Conservation (phyloP, 92 coral and sea anemone genomes). For the Porites rus region DNA sequence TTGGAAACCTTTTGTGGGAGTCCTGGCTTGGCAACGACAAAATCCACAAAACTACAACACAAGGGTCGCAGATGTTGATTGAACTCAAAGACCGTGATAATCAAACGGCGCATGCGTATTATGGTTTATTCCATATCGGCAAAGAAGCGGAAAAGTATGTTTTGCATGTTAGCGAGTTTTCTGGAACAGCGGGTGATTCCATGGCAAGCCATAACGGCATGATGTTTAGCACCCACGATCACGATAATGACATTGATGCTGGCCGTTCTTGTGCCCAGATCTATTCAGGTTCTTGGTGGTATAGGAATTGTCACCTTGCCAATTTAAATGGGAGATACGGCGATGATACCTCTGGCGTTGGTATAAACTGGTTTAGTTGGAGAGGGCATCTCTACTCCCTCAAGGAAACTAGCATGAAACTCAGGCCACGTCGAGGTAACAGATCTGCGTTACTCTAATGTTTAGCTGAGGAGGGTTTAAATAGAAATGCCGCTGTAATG, state of each 20-base stretch:
- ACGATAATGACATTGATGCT: conserved; percentile 27
- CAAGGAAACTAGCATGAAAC: conserved; percentile 50
- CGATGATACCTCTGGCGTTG: background rate
- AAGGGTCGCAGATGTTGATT: conserved; percentile 37
- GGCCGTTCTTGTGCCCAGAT: background rate
- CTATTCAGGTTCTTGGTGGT: conserved; percentile 74
- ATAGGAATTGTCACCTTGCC: conserved; percentile 27
- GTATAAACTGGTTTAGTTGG: conserved; percentile 44
- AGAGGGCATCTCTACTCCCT: conserved; percentile 3
- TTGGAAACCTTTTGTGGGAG: conserved; percentile 60
- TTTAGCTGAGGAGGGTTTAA: no score
- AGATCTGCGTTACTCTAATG: no score
- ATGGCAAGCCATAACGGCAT: conserved; percentile 39
- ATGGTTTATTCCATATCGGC: conserved; percentile 41
- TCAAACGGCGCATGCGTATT: conserved; percentile 45
- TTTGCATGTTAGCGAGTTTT: conserved; percentile 29
- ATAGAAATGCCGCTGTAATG: no score
- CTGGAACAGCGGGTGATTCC: conserved; percentile 69
- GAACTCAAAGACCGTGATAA: conserved; percentile 46
- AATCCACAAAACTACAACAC: conserved; percentile 44
- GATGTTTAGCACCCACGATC: conserved; percentile 56
- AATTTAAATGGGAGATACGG: conserved; percentile 64
- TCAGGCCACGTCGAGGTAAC: conserved; percentile 43
- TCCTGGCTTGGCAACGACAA: conserved; percentile 78
- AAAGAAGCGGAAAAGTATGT: conserved; percentile 22